Evolutionary conservation across 2,797 vertebrate species (phyloP).

Genomic region (Kryptopterus vitreolus): DNA sequence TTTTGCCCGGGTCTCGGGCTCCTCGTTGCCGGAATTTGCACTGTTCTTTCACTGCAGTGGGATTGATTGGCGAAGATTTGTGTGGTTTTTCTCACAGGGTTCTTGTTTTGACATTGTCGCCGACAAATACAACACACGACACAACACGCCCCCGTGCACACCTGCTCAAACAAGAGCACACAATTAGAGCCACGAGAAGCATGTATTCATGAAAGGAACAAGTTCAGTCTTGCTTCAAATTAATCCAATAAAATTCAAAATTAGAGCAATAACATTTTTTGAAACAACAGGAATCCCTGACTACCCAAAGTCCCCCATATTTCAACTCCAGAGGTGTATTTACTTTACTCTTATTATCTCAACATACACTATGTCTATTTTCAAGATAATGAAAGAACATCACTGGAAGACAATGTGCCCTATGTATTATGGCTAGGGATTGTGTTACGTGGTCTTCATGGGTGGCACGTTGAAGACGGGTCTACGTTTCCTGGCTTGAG

Average conservation of each 20-base stretch:
- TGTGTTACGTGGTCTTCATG: neutral
- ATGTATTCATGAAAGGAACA: neutral
- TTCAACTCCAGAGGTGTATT: neutral
- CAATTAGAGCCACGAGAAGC: neutral
- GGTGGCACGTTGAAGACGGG: neutral
- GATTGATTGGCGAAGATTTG: slow-evolving; percentile 90
- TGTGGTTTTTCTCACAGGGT: slow-evolving; percentile 86
- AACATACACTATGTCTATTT: slow-evolving; percentile 1
- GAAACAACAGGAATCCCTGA: neutral
- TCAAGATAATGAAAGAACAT: neutral
- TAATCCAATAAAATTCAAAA: slow-evolving; percentile 1
- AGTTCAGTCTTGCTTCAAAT: neutral
- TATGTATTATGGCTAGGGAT: slow-evolving; percentile 6
- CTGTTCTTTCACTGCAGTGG: slow-evolving; percentile 77
- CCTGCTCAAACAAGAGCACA: slow-evolving; percentile 12
- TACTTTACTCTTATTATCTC: neutral
- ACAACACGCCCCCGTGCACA: slow-evolving; percentile 19
- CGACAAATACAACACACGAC: slow-evolving; percentile 38
- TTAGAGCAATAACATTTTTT: too few species aligned
- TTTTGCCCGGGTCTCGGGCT: slow-evolving; percentile 69
- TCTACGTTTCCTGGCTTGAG: neutral
- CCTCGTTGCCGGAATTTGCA: slow-evolving; percentile 79
- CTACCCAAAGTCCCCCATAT: neutral
- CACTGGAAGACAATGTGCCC: neutral
- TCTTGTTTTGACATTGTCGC: slow-evolving; percentile 47